Base-by-base conservation (phyloP, 2,113 vertebrate genomes). In the Vulpes lagopus region DNA sequence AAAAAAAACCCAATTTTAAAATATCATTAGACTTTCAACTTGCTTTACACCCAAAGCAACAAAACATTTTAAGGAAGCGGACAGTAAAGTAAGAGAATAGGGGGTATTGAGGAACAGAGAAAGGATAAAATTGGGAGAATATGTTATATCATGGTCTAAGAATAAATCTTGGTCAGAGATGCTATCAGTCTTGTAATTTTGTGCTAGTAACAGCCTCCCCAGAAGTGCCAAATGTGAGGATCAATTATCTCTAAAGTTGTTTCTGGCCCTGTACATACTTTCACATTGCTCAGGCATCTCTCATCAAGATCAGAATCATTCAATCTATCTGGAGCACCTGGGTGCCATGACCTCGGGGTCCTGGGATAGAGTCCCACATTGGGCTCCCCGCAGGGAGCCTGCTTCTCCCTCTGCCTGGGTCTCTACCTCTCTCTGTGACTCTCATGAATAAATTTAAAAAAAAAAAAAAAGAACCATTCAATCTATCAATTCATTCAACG, bases 11-110 rank as follows among this genome's bases (percentile, higher is more conserved):
- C 17, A 22, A 89, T 94, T 92, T 88, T 55, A 86, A 97, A 91
- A 89, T 55, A 95, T n/a, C 90, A 62, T 53, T 80, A 73, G 71
- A 96, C 51, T 86, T 86, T 94, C 64, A 92, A 86, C n/a, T 89
- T 90, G 65, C 4, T 62, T 89, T 97, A 92, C 25, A 87, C 23
- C 9, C 67, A 83, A 78, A 96, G 38, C 11, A 96, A 14, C 51
- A 80, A 89, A 32, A 89, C 19, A 73, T 23, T 55, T 60, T 65
- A 82, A 92, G 51, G 49, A 87, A 83, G 3, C 12, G 79, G 73
- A 84, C 11, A 53, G 8, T 25, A 55, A 73, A 78, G 12, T 30
- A 76, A 49, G 20, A 93, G 59, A 86, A 30, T 0, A 62, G 23
- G 23, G 23, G 1, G 3, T 49, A 11, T 22, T 35, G 3, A 91